A percentile compares a stretch with the other conserved stretches of the same genome.
Evolutionary conservation across 2,113 vertebrate genomes (phyloP).

Genomic region (Brachyhypopomus gauderio): DNA sequence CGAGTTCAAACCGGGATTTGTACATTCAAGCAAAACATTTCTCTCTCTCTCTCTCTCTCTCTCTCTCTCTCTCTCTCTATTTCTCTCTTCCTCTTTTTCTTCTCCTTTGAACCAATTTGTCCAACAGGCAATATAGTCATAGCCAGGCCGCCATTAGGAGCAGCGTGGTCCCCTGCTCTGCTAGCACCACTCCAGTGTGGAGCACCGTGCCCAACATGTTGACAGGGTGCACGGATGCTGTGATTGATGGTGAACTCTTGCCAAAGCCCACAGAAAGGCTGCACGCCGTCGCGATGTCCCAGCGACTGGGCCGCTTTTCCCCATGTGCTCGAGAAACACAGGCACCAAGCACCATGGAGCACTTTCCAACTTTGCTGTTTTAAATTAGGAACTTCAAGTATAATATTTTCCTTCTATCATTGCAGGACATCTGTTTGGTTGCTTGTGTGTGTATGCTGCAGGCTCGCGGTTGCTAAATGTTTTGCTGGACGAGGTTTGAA

Average conservation of each 20-base stretch:
- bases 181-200: not conserved
- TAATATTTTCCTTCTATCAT: conserved; percentile 29
- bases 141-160: conserved; percentile 17
- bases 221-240: not conserved
- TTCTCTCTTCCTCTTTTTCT: conserved; percentile 14
- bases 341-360: not conserved
- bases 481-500: conserved; percentile 54
- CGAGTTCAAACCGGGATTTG: conserved; percentile 60
- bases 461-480: conserved; percentile 41
- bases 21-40: conserved; percentile 63
- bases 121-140: conserved; percentile 41
- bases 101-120: conserved; percentile 52
- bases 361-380: conserved; percentile 28
- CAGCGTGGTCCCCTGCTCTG: not conserved
- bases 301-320: no score
- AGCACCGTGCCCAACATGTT: not conserved
- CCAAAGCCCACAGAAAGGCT: conserved; percentile 12
- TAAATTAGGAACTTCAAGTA: conserved; percentile 24
- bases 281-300: not conserved
- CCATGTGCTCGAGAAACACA: no score
- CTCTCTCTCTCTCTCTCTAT: no score
- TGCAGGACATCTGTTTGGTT: conserved; percentile 25
- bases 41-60: conserved; percentile 38
- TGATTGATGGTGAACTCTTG: not conserved
- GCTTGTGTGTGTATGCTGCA: conserved; percentile 11